Evolutionary conservation across 1,140 invertebrate genomes (phyloP), one percentile per base, ranked within the genome.

Genomic region (Maniola jurtina): DNA sequence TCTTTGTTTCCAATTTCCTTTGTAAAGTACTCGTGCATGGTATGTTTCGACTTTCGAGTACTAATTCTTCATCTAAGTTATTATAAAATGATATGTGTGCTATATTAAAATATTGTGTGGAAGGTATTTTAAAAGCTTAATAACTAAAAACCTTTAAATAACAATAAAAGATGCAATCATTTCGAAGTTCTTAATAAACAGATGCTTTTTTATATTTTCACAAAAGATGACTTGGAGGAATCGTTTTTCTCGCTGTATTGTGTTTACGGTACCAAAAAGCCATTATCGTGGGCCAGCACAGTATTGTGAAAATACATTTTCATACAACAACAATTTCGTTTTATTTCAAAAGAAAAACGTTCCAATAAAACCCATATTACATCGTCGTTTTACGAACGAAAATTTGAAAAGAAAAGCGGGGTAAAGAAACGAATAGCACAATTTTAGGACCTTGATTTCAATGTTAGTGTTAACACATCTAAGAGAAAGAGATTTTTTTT

Each of bases 291-390:
- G 66, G 61, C 45, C 63, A 65, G 56, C 50, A 66, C 14, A 36
- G 62, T 64, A 56, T 68, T 72, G 63, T 65, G 66, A 56, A 73
- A 76, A 76, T 68, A 71, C 65, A 74, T 79, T 76, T 77, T 75
- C 71, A 63, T 72, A 78, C 70, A 78, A 78, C 69, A 78, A 78
- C 71, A 75, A 76, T 82, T 79, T 73, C 72, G 66, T 81, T 83
- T 81, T 75, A 76, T 77, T 74, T 79, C 67, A 77, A 80, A 80
- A 78, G 72, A 80, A 72, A 83, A 83, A 81, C 74, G 75, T 73
- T 79, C 71, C 77, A 80, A 83, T 83, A 82, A 82, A 86, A 83
- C 66, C 73, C 71, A 77, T 78, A 86, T 83, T 79, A 84, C 76
- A 70, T 72, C 70, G 68, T 76, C 74, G 71, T 72, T 80, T 83